phyloP scores from a whole-genome alignment of 2,113 vertebrate genomes.

The Ammodytes dubius region DNA sequence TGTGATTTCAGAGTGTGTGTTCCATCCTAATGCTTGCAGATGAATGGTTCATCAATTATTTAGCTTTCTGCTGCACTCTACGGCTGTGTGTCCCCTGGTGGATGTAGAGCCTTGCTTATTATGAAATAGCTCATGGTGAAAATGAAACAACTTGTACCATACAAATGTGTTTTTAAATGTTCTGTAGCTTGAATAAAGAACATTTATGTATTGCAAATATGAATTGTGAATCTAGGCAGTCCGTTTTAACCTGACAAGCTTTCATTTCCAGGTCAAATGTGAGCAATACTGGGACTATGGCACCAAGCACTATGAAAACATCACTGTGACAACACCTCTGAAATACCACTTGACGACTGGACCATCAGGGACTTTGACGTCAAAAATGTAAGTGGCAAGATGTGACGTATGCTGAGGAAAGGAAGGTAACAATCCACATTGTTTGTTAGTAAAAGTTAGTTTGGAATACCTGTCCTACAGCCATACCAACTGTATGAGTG shows the following conservation, averaged over 20 bases:
- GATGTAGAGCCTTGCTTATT: not conserved
- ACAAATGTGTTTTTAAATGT: not conserved
- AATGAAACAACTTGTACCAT: not conserved
- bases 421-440: not conserved
- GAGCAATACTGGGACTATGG: conserved; percentile 94
- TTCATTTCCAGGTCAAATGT: conserved; percentile 90
- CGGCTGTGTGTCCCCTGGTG: not conserved
- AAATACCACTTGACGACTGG: conserved; percentile 92
- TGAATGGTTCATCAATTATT: not conserved
- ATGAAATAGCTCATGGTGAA: not conserved
- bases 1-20: not conserved
- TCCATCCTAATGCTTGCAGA: not conserved
- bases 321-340: conserved; percentile 88
- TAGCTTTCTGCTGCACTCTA: not conserved
- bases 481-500: not conserved
- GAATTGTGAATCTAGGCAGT: not conserved
- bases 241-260: not conserved
- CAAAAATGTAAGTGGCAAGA: conserved; percentile 87
- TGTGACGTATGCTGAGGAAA: not conserved
- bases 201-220: not conserved
- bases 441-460: not conserved
- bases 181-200: not conserved
- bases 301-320: conserved; percentile 85
- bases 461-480: not conserved
- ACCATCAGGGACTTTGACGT: conserved; percentile 93